Percentiles rank a stretch among this genome's conserved stretches.
These are phyloP conservation scores for Sebastiscus albofasciatus DNA, from an alignment of 2,797 vertebrate genomes.

Conservation along the genomic window DNA sequence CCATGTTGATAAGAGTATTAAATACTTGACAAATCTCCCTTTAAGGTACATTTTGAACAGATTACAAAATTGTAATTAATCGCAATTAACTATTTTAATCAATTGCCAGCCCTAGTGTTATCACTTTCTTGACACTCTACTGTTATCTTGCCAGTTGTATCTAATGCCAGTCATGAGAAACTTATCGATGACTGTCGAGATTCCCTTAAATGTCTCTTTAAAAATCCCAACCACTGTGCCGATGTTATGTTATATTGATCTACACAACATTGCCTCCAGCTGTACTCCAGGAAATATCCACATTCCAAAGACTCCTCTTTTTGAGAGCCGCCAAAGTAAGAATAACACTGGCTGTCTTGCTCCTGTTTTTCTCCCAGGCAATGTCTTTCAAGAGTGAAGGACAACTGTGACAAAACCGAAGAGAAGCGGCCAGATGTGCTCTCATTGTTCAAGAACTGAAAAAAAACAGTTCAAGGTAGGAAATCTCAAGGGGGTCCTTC, in stretches of 20 bases:
- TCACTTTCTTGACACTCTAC: constrained; percentile 3
- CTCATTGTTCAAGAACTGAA: constrained; percentile 53
- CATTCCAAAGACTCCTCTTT: constrained; percentile 48
- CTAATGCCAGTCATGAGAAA: constrained; percentile 6
- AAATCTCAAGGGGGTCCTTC: constrained; percentile 50
- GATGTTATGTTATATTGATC: constrained; percentile 49
- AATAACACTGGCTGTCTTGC: constrained; percentile 53
- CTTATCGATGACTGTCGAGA: background rate
- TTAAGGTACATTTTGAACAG: too few species aligned
- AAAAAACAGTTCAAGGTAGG: constrained; percentile 55
- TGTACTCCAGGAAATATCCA: constrained; percentile 48
- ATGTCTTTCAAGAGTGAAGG: constrained; percentile 66
- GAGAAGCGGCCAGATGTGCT: constrained; percentile 64
- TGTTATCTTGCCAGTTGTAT: constrained; percentile 31
- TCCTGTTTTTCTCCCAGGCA: constrained; percentile 51
- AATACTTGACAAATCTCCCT: too few species aligned
- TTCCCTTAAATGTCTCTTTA: constrained; percentile 24
- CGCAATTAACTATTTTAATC: too few species aligned
- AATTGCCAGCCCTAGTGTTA: too few species aligned
- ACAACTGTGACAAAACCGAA: constrained; percentile 68
- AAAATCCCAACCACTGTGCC: constrained; percentile 22
- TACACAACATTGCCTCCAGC: constrained; percentile 43
- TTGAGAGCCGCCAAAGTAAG: constrained; percentile 47
- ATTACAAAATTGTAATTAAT: too few species aligned
- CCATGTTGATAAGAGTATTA: too few species aligned